Conservation (phyloP, 2,888 invertebrate genomes). For the Meiosimyza decipiens region DNA sequence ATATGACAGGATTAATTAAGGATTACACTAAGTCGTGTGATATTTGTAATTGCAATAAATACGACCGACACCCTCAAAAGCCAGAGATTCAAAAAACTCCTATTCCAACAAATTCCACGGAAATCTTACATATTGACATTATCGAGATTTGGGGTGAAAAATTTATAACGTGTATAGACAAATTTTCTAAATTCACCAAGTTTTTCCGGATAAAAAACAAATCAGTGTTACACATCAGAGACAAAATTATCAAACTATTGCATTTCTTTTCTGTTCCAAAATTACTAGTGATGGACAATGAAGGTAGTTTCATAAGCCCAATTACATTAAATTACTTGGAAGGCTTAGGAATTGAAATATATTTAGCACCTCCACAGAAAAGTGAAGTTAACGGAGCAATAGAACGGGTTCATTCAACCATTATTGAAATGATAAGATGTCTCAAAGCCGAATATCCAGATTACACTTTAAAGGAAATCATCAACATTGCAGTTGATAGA, state of each 20-base stretch:
- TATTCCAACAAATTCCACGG: too few species aligned
- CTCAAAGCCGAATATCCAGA: slow-evolving; percentile 32
- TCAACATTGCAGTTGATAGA: slow-evolving; percentile 38
- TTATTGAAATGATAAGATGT: slow-evolving; percentile 40
- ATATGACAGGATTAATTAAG: too few species aligned
- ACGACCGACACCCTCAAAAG: too few species aligned
- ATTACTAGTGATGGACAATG: slow-evolving; percentile 41
- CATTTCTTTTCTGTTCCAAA: slow-evolving; percentile 41
- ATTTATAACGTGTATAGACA: too few species aligned
- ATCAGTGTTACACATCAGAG: slow-evolving; percentile 28
- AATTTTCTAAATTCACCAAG: too few species aligned
- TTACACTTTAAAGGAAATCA: slow-evolving; percentile 33
- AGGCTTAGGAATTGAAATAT: slow-evolving; percentile 38
- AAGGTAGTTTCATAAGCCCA: slow-evolving; percentile 40
- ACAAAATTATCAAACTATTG: slow-evolving; percentile 38
- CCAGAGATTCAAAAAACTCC: too few species aligned
- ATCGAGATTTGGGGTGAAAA: too few species aligned
- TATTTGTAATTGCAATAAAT: too few species aligned
- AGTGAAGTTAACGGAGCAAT: slow-evolving; percentile 43
- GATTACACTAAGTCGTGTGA: too few species aligned
- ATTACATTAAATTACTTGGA: slow-evolving; percentile 41
- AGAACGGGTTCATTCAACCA: slow-evolving; percentile 40
- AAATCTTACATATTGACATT: too few species aligned
- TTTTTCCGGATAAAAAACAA: too few species aligned
- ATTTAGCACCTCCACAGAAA: slow-evolving; percentile 40